Percentiles rank a stretch among this genome's conserved stretches.
These are phyloP conservation scores for Scrobipalpa costella DNA, from an alignment of 2,888 invertebrate species.

Conservation along the genomic window DNA sequence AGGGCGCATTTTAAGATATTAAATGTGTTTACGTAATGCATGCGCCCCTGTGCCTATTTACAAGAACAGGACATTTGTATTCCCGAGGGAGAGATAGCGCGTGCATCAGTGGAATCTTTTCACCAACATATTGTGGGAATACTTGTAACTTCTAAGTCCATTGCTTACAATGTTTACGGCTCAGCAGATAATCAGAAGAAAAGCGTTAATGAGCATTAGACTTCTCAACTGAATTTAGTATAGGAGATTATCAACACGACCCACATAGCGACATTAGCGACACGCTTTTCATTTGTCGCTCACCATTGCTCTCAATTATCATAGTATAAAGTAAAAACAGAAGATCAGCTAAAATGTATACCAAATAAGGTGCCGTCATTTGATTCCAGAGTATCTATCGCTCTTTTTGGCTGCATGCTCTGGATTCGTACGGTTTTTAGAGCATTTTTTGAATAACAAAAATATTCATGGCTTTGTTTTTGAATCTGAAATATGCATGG, in stretches of 20 bases:
- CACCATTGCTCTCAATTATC: background rate
- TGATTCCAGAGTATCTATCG: background rate
- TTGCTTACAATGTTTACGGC: background rate
- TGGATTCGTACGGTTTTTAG: conserved; percentile 45
- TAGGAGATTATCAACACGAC: no score
- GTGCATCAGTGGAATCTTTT: conserved; percentile 53
- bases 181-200: background rate
- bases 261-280: no score
- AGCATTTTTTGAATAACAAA: conserved; percentile 41
- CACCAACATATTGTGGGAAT: background rate
- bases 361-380: background rate
- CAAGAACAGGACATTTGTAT: conserved; percentile 61
- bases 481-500: conserved; percentile 22
- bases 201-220: background rate
- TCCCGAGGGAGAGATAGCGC: conserved; percentile 55
- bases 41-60: conserved; percentile 55
- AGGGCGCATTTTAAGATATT: conserved; percentile 50
- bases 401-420: background rate
- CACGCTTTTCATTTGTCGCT: no score
- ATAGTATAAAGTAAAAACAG: background rate
- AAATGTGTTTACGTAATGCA: conserved; percentile 55
- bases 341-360: background rate
- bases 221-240: background rate
- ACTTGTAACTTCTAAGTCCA: background rate
- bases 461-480: conserved; percentile 32